Base-by-base conservation (phyloP, 2,113 vertebrate species). In the Ariopsis seemanni region DNA sequence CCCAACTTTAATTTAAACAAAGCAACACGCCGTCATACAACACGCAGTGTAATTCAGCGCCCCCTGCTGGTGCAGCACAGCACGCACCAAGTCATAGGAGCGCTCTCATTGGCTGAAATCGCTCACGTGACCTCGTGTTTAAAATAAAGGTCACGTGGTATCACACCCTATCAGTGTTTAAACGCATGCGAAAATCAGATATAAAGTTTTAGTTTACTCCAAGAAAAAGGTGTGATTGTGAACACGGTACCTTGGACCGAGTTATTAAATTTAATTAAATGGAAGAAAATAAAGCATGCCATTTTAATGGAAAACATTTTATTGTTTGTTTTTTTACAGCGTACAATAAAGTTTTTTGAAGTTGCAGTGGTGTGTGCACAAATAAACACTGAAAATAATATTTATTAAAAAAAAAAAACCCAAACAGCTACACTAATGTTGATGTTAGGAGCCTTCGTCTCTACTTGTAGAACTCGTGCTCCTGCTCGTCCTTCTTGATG, bases 401-500 rank as follows among this genome's bases (percentile, higher is more conserved):
- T n/a, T 42, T 42, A 42, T 42, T 42, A n/a, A 55, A 65, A 72
- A 85, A 69, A 25, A 57, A 89, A 8, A 25, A 15, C 50, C 30
- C 30, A 30, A 30, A 30, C 1, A 48, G 69, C 17, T n/a, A 74
- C 14, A 22, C 62, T 84, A 80, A 86, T 30, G 63, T n/a, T 0
- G 27, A 48, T 22, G 55, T 69, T 34, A 20, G 0, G n/a, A 25
- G 1, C 15, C 20, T 14, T 6, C 6, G n/a, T 48, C 9, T 92
- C 95, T 96, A 99, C 89, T 99, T 99, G 95, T 99, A 99, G 94
- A 99, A 99, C 89, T 99, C 97, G 1, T 99, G 97, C 88, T 99
- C 97, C 91, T 99, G 97, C 85, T 99, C 97, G 0, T 99, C 97
- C 91, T 98, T 98, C 93, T 97, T 98, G 94, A 99, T 99, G 89